A percentile compares a stretch with the other conserved stretches of the same genome.
phyloP scores from a whole-genome alignment of 2,888 invertebrate species.

The Rutpela maculata region DNA sequence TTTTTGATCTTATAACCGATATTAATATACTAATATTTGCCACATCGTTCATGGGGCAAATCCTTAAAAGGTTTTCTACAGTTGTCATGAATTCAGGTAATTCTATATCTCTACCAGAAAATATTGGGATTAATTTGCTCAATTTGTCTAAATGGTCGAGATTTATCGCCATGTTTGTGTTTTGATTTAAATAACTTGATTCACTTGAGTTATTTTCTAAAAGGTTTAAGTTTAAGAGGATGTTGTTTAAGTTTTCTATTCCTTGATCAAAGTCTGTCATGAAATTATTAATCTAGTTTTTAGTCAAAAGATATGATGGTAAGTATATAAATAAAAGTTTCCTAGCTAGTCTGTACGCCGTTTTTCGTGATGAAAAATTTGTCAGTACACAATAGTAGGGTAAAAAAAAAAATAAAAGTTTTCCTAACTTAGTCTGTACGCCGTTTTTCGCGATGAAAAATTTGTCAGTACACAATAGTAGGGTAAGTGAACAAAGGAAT shows the following conservation, averaged over 20 bases:
- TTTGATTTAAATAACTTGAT: conserved; percentile 15
- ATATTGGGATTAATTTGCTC: conserved; percentile 16
- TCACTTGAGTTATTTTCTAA: conserved; percentile 6
- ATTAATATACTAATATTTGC: conserved; percentile 9
- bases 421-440: too few relatives aligned
- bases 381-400: conserved; percentile 16
- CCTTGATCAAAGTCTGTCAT: conserved; percentile 3
- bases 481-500: conserved; percentile 18
- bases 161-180: conserved; percentile 12
- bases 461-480: conserved; percentile 18
- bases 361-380: conserved; percentile 12
- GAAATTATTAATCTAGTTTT: not conserved
- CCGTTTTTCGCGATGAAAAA: too few relatives aligned
- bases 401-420: too few relatives aligned
- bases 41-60: not conserved
- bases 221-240: conserved; percentile 1
- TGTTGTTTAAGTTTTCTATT: not conserved
- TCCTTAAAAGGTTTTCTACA: conserved; percentile 14
- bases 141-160: conserved; percentile 9
- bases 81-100: conserved; percentile 1
- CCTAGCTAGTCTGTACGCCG: not conserved
- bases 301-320: conserved; percentile 1
- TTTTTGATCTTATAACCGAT: not conserved
- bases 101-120: conserved; percentile 2
- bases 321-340: conserved; percentile 8